phyloP scores from a whole-genome alignment of 2,888 invertebrate species.

The Globia sparganii region DNA sequence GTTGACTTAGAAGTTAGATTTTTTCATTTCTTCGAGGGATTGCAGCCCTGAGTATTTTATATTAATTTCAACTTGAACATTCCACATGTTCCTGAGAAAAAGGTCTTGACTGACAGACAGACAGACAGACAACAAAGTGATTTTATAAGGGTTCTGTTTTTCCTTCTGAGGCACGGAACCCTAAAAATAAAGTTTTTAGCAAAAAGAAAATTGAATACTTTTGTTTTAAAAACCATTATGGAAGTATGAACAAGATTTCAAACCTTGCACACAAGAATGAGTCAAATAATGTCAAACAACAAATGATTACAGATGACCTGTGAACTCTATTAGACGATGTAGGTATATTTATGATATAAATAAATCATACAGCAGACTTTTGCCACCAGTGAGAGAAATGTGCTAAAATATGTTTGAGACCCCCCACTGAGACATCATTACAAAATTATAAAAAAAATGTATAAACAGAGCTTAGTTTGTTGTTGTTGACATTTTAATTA shows the following conservation, averaged over 20 bases:
- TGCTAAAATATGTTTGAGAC: slow-evolving; percentile 13
- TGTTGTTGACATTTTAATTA: slow-evolving; percentile 48
- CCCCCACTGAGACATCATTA: slow-evolving; percentile 52
- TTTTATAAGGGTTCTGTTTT: too few relatives aligned
- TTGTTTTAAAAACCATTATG: background rate
- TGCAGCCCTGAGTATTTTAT: too few relatives aligned
- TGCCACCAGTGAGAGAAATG: slow-evolving; percentile 16
- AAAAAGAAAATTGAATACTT: background rate
- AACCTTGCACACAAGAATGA: slow-evolving; percentile 4
- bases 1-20: too few relatives aligned
- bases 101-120: too few relatives aligned
- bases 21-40: too few relatives aligned
- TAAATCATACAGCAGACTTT: background rate
- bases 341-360: slow-evolving; percentile 2
- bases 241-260: background rate
- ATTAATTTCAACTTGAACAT: too few relatives aligned
- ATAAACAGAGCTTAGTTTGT: slow-evolving; percentile 8
- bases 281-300: slow-evolving; percentile 28
- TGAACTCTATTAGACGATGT: slow-evolving; percentile 42
- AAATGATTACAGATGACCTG: slow-evolving; percentile 43
- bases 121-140: too few relatives aligned
- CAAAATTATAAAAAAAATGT: slow-evolving; percentile 4
- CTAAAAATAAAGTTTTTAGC: background rate
- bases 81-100: too few relatives aligned
- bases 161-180: too few relatives aligned